These are phyloP conservation scores for Limnephilus marmoratus DNA, from an alignment of 2,888 invertebrate genomes.

Conservation along the genomic window DNA sequence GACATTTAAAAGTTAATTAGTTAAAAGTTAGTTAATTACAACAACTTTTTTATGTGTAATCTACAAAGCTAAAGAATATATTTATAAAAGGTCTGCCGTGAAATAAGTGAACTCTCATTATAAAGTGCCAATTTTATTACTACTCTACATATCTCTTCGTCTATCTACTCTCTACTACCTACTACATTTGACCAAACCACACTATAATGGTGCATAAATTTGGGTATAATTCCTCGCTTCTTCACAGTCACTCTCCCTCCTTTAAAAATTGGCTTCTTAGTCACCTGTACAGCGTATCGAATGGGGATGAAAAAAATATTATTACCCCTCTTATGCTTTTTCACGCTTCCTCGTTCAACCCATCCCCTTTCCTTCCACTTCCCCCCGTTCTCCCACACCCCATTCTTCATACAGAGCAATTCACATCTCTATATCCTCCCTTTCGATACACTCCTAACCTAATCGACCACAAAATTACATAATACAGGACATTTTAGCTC, in stretches of 20 bases:
- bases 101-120: too few species aligned
- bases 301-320: background rate
- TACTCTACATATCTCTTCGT: too few species aligned
- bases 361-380: background rate
- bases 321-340: background rate
- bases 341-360: background rate
- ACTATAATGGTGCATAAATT: background rate
- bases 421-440: background rate
- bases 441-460: background rate
- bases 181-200: background rate
- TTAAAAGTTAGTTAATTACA: too few species aligned
- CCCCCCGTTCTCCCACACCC: background rate
- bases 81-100: too few species aligned
- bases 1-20: too few species aligned
- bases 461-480: conserved; percentile 5
- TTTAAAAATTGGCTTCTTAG: background rate
- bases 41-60: too few species aligned
- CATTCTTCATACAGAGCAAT: background rate
- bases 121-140: too few species aligned
- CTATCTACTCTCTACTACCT: too few species aligned
- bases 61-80: too few species aligned
- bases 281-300: conserved; percentile 3
- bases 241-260: background rate
- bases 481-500: background rate
- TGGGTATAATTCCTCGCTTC: background rate